Base-by-base conservation (phyloP, 2,888 invertebrate species). In the Nomada hirtipes region DNA sequence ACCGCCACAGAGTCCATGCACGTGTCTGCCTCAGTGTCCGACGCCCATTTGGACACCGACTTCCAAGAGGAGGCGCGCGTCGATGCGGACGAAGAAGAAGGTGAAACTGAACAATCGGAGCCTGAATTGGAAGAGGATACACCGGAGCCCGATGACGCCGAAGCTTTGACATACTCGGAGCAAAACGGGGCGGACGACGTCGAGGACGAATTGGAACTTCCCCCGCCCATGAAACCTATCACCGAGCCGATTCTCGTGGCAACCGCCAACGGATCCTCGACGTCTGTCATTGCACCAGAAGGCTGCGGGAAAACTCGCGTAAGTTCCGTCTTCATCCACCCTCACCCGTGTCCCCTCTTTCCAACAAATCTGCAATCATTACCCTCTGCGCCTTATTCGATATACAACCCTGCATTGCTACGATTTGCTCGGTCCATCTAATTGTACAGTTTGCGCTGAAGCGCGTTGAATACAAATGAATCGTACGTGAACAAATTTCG, bases 161-260 rank as follows among this genome's bases (percentile, higher is more conserved):
- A 92, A 69, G 88, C 89, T 60, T 86, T 90, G 20, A 86, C 90
- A 81, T 93, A 87, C 87, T 92, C 94, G 76, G 94, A 95, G 59
- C 94, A 95, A 73, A 95, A 95, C 68, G 95, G 95, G 75, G 95
- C 96, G 75, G 98, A 98, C 91, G 98, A 97, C 91, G 96, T 94
- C 18, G 97, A 97, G 86, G 97, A 97, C 86, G 97, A 98, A n/a
- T 95, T 98, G 18, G 98, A 98, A 94, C 94, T 98, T 89, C 99
- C 98, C 71, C 98, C 99, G 52, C 98, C 98, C 1, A 98, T 98
- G 99, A 98, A 98, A 92, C 98, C 98, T n/a, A 97, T 98, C 88
- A 97, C 97, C 93, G 98, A 97, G 91, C 94, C 95, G 50, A 94
- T 95, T 69, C 93, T 95, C 71, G 94, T 94, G 10, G 91, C 94